Conservation (phyloP, 1,140 invertebrate genomes). For the Sinonovacula constricta region DNA sequence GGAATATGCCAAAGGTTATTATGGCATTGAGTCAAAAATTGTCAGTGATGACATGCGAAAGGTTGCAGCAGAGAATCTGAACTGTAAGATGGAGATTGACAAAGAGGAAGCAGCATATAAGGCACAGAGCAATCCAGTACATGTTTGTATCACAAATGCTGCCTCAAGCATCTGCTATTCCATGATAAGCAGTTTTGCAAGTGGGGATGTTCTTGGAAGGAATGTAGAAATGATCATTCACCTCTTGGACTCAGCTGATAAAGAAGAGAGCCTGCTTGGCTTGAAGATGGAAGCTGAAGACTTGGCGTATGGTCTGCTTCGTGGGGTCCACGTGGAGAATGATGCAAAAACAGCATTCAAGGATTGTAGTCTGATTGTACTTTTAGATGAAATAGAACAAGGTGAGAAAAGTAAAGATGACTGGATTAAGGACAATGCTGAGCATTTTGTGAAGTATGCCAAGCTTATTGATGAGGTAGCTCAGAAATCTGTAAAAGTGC, state of each 20-base stretch:
- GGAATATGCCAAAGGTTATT: slow-evolving; percentile 77
- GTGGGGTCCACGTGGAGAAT: slow-evolving; percentile 64
- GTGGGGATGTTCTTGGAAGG: slow-evolving; percentile 72
- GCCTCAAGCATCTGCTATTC: slow-evolving; percentile 63
- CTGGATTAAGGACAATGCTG: slow-evolving; percentile 70
- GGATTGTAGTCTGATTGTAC: slow-evolving; percentile 70
- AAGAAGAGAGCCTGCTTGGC: slow-evolving; percentile 62
- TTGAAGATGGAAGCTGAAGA: slow-evolving; percentile 74
- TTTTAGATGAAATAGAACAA: slow-evolving; percentile 70
- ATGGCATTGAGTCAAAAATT: slow-evolving; percentile 73
- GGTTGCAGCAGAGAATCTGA: slow-evolving; percentile 72
- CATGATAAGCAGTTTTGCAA: slow-evolving; percentile 64
- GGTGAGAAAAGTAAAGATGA: slow-evolving; percentile 56
- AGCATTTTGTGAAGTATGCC: slow-evolving; percentile 69
- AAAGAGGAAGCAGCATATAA: slow-evolving; percentile 65
- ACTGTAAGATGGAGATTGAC: slow-evolving; percentile 70
- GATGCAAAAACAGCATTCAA: slow-evolving; percentile 70
- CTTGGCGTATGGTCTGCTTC: slow-evolving; percentile 66
- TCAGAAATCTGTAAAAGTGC: slow-evolving; percentile 66
- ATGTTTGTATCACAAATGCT: slow-evolving; percentile 76
- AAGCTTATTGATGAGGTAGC: slow-evolving; percentile 69
- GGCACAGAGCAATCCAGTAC: slow-evolving; percentile 66
- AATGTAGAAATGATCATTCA: slow-evolving; percentile 68
- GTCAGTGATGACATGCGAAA: slow-evolving; percentile 73
- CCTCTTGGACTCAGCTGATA: slow-evolving; percentile 61